Base-by-base conservation (phyloP, 2,888 invertebrate species). In the Folsomia manolachei region DNA sequence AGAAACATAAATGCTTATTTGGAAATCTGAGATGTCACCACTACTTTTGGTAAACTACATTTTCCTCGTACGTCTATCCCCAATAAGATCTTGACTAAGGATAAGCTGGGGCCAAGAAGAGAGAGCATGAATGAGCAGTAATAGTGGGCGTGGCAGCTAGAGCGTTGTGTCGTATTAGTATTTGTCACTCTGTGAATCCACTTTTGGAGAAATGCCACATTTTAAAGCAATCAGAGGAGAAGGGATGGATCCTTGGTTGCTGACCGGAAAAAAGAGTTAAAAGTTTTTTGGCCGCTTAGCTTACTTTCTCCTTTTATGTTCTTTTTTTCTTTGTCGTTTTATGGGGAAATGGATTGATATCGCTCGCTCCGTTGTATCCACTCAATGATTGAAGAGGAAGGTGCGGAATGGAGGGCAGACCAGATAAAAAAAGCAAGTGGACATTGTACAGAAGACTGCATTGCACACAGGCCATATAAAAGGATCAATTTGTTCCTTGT, bases 401-500 rank as follows among this genome's bases (percentile, higher is more conserved):
- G 39, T 39, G 39, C n/a, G n/a, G n/a, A n/a, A n/a, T n/a, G n/a
- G 39, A 39, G 39, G 39, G 39, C 39, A 39, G n/a, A 39, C 39
- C 39, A 14, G 39, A 39, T 4, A 14, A 14, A 39, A 39, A 4
- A 39, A 4, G n/a, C 4, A 9, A 39, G 39, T 39, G 39, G 14
- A 4, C 56, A 56, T 56, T 14, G 19, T 56, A 21, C n/a, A 19
- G 7, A 21, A 56, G 19, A 56, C 39, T 4, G 56, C 11, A 56
- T 4, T 7, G 7, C 4, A n/a, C n/a, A 56, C 19, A 56, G 21
- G 18, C 56, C 21, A 56, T 56, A n/a, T n/a, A 56, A 56, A 56
- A 63, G 25, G 23, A 4, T 23, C 63, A 63, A 63, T 63, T 25
- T 63, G 23, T 63, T 63, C 63, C 63, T 23, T 63, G 63, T 25